phyloP scores from a whole-genome alignment of 2,797 vertebrate genomes.

The Loris lydekkerianus region DNA sequence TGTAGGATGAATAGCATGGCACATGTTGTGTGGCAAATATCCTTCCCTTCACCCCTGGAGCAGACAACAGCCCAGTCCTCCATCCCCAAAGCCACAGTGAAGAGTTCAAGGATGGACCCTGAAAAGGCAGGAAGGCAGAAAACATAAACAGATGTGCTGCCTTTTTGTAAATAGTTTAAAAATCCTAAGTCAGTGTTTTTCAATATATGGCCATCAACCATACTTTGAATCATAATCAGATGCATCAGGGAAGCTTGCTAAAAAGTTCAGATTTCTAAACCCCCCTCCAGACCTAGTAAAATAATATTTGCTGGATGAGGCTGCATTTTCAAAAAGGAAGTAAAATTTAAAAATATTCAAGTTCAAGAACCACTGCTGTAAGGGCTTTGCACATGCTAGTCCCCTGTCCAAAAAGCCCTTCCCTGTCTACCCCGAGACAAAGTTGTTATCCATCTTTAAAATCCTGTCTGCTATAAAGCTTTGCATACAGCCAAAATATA shows the following conservation, averaged over 20 bases:
- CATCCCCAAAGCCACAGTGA: neutral
- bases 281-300: neutral
- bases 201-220: neutral
- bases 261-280: conserved; percentile 6
- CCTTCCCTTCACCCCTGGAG: neutral
- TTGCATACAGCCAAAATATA: neutral
- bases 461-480: neutral
- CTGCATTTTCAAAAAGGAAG: neutral
- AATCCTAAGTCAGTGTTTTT: neutral
- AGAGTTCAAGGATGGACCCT: neutral
- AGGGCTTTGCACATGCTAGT: neutral
- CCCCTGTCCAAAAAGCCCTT: neutral
- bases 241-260: neutral
- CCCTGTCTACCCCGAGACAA: neutral
- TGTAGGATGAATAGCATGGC: neutral
- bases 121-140: neutral
- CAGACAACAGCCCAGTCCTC: neutral
- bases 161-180: conserved; percentile 2
- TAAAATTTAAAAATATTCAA: neutral
- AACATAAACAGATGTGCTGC: neutral
- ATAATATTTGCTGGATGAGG: neutral
- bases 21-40: neutral
- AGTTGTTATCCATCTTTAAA: neutral
- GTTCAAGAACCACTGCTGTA: neutral
- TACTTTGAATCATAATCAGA: neutral